Conservation (phyloP, 2,113 vertebrate species). For the Syngnathus floridae region DNA sequence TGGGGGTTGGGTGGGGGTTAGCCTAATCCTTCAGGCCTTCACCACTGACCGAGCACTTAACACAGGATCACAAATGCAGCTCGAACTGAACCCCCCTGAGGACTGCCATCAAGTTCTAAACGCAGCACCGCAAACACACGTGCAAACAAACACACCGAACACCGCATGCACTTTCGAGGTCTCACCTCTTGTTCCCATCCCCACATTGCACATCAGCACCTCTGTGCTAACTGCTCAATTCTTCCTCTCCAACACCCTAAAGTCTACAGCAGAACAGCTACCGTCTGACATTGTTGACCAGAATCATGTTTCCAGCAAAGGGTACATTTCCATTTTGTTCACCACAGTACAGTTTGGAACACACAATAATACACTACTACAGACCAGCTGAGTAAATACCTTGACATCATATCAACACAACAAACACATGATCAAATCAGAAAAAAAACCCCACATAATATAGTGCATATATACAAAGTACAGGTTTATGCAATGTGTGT, state of each 20-base stretch:
- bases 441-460: too few species aligned
- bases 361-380: not conserved
- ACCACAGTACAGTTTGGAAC: not conserved
- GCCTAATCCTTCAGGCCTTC: slow-evolving; percentile 58
- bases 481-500: too few species aligned
- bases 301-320: not conserved
- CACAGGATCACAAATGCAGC: slow-evolving; percentile 51
- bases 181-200: slow-evolving; percentile 9
- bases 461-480: too few species aligned
- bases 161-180: slow-evolving; percentile 24
- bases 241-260: slow-evolving; percentile 13
- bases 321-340: not conserved
- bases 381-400: too few species aligned
- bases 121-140: slow-evolving; percentile 11
- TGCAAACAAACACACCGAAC: slow-evolving; percentile 19
- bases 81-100: slow-evolving; percentile 31
- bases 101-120: slow-evolving; percentile 33
- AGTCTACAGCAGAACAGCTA: slow-evolving; percentile 33
- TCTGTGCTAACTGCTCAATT: slow-evolving; percentile 13
- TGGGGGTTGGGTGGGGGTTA: slow-evolving; percentile 29
- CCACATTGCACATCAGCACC: slow-evolving; percentile 41
- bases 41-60: slow-evolving; percentile 57
- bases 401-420: too few species aligned
- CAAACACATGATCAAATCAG: too few species aligned
- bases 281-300: slow-evolving; percentile 38